Evolutionary conservation across 2,113 vertebrate species (phyloP), one percentile per base, ranked within the genome.

Genomic region (Dasyornis broadbenti): DNA sequence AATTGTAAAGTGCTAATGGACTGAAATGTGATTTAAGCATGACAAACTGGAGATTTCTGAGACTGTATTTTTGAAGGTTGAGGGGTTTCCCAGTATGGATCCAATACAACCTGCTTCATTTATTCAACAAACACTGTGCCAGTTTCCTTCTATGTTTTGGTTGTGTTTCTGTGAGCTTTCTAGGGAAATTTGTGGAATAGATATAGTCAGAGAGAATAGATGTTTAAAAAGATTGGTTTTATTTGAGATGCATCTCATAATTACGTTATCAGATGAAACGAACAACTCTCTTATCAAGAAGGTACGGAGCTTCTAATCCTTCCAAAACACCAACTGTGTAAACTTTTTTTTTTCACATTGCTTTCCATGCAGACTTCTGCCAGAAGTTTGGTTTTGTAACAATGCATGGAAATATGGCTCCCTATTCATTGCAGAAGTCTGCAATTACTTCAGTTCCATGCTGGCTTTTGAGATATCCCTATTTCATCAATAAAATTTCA

Each of bases 271-370:
- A 0, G 22, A n/a, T 21, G 21, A 82, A 50, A 59, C 9, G 3
- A 45, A 42, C 11, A 50, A 35, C 70, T 10, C 4, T 35, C 5
- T 63, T 72, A 35, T 21, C 21, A 63, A 37, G 26, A 77, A 85
- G 3, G 37, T 3, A 75, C 0, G 0, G 3, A 13, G 1, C 4
- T 64, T 9, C 24, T 37, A 33, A 33, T 47, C 3, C 9, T 10
- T 85, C 18, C 35, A 81, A 39, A 83, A 49, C 27, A 33, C 2
- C 47, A n/a, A n/a, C 20, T 42, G 2, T 54, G 31, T 61, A 80
- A 90, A 8, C 1, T 14, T 65, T 73, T 33, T 78, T 44, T 11
- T 78, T 44, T 11, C 21, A 13, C 3, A 0, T 82, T 6, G 13
- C 47, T 89, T 77, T 81, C 13, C 20, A 42, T 15, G 26, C 6